Conservation (phyloP, 2,888 invertebrate species). For the Drosophila tripunctata region DNA sequence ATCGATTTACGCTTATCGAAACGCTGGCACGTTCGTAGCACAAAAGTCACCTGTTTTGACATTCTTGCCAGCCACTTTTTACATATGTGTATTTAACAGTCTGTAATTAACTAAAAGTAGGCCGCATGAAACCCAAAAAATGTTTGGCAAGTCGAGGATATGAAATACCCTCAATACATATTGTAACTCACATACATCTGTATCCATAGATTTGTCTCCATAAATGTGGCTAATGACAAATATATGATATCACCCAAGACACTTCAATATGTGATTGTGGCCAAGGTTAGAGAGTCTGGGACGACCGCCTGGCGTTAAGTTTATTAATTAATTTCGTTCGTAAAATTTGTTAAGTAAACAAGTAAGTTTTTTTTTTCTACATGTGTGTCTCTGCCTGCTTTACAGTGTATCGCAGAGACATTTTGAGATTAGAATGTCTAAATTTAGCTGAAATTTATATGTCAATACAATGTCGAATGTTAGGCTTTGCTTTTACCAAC, state of each 20-base stretch:
- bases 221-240: not conserved
- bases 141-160: constrained; percentile 2
- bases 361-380: not conserved
- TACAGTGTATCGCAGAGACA: not conserved
- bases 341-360: constrained; percentile 50
- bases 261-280: constrained; percentile 9
- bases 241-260: constrained; percentile 9
- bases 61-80: not conserved
- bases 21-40: not conserved
- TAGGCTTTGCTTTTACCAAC: not conserved
- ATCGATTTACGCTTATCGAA: constrained; percentile 6
- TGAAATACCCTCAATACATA: not conserved
- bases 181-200: too few species aligned
- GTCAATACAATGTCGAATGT: too few species aligned
- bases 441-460: not conserved
- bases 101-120: constrained; percentile 6
- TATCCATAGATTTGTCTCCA: not conserved
- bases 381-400: not conserved
- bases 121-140: not conserved
- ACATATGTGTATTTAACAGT: not conserved
- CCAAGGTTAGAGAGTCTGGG: not conserved
- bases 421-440: constrained; percentile 3
- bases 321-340: constrained; percentile 58
- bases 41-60: not conserved
- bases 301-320: constrained; percentile 19